phyloP scores from a whole-genome alignment of 2,113 vertebrate genomes.

The Calidris pygmaea region DNA sequence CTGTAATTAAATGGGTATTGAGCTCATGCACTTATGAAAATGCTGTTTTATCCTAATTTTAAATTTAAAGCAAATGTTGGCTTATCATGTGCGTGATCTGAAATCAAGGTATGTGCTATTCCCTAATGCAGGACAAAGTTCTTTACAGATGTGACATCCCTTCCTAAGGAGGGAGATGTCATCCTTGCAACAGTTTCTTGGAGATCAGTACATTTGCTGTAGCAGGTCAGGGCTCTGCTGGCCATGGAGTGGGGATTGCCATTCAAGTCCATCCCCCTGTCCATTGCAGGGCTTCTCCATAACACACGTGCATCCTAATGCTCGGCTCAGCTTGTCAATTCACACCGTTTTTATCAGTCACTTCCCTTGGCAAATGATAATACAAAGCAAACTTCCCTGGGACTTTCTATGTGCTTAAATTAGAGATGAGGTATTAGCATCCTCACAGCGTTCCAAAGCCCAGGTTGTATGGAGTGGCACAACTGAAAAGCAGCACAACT shows the following conservation, averaged over 20 bases:
- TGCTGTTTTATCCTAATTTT: not conserved
- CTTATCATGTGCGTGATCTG: not conserved
- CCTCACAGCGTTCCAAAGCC: not conserved
- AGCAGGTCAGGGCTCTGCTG: not conserved
- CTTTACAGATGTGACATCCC: not conserved
- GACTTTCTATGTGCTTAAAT: constrained; percentile 18
- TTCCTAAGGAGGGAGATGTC: not conserved
- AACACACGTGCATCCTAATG: rapidly evolving
- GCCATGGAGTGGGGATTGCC: not conserved
- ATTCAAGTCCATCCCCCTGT: not conserved
- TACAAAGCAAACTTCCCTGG: not conserved
- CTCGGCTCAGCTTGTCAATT: not conserved
- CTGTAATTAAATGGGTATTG: not conserved
- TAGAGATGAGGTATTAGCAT: constrained; percentile 22
- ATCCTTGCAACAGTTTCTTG: not conserved
- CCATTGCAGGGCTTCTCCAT: not conserved
- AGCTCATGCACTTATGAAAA: not conserved
- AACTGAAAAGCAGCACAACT: not conserved
- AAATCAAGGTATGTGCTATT: not conserved
- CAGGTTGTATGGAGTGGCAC: not conserved
- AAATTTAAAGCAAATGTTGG: not conserved
- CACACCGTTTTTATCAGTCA: not conserved
- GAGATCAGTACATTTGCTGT: not conserved
- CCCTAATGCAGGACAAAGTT: not conserved
- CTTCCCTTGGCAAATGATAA: constrained; percentile 12